A percentile compares a stretch with the other conserved stretches of the same genome.
phyloP scores from a whole-genome alignment of 2,888 invertebrate species.

The Eustalomyia histrio region DNA sequence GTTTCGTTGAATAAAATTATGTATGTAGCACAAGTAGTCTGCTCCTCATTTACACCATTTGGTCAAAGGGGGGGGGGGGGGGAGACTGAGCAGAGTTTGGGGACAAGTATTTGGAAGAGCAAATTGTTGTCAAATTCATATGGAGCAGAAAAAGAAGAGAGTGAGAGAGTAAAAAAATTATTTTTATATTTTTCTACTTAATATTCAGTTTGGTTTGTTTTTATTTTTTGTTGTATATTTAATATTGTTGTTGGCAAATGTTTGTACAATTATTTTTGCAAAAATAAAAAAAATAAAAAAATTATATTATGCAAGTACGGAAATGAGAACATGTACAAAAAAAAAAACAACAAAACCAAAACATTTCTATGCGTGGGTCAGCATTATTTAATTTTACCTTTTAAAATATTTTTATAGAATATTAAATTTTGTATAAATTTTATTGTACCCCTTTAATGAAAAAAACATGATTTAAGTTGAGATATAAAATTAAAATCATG shows the following conservation, averaged over 20 bases:
- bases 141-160: too few species aligned
- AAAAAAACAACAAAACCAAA: too few species aligned
- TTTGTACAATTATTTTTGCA: conserved; percentile 1
- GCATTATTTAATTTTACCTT: too few species aligned
- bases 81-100: not conserved
- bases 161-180: not conserved
- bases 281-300: not conserved
- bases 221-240: not conserved
- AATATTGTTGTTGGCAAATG: not conserved
- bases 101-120: not conserved
- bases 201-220: not conserved
- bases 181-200: not conserved
- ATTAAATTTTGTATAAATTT: too few species aligned
- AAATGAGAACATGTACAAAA: not conserved
- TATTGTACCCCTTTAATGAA: too few species aligned
- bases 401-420: too few species aligned
- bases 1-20: not conserved
- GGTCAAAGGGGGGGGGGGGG: not conserved
- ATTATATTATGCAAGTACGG: not conserved
- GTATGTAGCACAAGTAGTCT: conserved; percentile 1
- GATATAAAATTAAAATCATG: too few species aligned
- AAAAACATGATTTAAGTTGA: too few species aligned
- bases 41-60: not conserved
- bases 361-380: too few species aligned
- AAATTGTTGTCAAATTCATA: not conserved